A percentile compares a stretch with the other conserved stretches of the same genome.
Evolutionary conservation across 2,113 vertebrate species (phyloP).

Genomic region (Anarhynchus alexandrinus): DNA sequence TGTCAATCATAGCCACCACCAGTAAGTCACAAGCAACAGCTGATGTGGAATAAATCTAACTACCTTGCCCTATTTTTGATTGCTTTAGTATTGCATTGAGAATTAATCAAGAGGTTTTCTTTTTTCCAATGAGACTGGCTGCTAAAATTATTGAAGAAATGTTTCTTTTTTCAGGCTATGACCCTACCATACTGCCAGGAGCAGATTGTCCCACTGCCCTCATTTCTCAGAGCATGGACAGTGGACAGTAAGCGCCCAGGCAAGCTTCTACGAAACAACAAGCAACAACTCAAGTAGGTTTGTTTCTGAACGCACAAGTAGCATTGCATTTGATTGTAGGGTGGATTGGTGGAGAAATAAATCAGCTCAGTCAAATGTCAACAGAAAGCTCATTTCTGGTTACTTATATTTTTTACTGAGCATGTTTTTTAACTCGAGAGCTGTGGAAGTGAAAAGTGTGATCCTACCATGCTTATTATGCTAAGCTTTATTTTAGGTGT

Average conservation of each 20-base stretch:
- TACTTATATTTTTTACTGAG: background rate
- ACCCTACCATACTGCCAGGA: slow-evolving; percentile 76
- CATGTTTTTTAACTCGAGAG: background rate
- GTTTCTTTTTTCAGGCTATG: slow-evolving; percentile 72
- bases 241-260: slow-evolving; percentile 74
- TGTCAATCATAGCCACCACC: background rate
- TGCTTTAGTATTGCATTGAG: background rate
- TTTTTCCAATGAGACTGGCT: background rate
- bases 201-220: slow-evolving; percentile 69
- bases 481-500: background rate
- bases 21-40: background rate
- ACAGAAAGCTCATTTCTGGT: background rate
- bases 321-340: background rate
- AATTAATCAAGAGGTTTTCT: background rate
- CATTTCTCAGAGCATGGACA: slow-evolving; percentile 87
- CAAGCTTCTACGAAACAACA: slow-evolving; percentile 78
- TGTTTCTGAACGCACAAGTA: rapidly evolving
- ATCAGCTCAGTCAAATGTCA: background rate
- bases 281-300: slow-evolving; percentile 78
- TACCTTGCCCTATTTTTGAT: background rate
- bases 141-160: background rate
- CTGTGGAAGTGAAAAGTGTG: background rate
- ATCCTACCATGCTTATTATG: background rate
- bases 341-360: background rate
- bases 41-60: background rate